These are phyloP conservation scores for Ceuthmochares aereus DNA, from an alignment of 2,113 vertebrate genomes.

Conservation along the genomic window DNA sequence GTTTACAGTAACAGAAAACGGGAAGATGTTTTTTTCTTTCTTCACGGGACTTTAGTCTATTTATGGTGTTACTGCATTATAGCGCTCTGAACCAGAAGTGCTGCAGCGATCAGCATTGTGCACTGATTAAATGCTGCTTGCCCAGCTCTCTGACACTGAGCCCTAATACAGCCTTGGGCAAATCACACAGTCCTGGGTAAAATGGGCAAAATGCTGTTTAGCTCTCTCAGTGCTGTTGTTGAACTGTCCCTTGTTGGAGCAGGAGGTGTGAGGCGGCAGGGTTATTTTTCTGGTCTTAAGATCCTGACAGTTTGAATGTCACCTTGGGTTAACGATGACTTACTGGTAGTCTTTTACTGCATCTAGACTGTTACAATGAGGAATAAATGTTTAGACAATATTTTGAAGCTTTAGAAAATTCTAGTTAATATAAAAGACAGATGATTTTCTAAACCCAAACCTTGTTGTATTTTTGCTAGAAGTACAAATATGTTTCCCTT, in stretches of 20 bases:
- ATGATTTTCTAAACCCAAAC: neutral
- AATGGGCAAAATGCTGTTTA: neutral
- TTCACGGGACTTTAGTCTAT: constrained; percentile 25
- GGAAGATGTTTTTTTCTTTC: neutral
- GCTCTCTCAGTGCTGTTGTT: neutral
- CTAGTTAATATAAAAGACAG: neutral
- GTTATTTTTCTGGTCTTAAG: neutral
- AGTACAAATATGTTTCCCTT: neutral
- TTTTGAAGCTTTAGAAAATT: neutral
- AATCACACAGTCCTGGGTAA: neutral
- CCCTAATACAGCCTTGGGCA: neutral
- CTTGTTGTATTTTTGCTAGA: neutral
- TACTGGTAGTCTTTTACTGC: neutral
- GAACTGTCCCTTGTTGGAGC: neutral
- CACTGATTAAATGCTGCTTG: neutral
- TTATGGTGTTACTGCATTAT: constrained; percentile 27
- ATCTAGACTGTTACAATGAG: neutral
- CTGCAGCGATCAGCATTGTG: constrained; percentile 30
- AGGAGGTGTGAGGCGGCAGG: neutral
- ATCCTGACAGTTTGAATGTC: constrained; percentile 38
- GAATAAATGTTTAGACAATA: neutral
- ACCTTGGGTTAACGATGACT: constrained; percentile 33
- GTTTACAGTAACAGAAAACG: neutral
- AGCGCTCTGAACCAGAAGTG: neutral
- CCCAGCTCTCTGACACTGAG: neutral